phyloP scores from a whole-genome alignment of 2,888 invertebrate species.

The Tipula unca region DNA sequence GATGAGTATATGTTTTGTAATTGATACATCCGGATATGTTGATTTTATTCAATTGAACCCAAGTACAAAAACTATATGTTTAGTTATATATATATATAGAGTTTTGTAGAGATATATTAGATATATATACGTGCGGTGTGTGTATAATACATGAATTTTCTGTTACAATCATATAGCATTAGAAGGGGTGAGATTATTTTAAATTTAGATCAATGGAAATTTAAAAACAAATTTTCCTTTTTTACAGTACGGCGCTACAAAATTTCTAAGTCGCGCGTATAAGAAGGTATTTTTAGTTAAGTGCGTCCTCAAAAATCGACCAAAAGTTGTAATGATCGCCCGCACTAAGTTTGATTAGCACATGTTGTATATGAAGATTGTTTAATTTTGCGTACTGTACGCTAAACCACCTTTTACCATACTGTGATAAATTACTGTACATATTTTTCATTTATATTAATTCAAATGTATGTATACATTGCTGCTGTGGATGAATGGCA shows the following conservation, averaged over 20 bases:
- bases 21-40: slow-evolving; percentile 20
- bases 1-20: slow-evolving; percentile 16
- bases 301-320: no score
- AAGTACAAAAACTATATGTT: slow-evolving; percentile 14
- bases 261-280: no score
- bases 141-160: neutral
- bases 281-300: no score
- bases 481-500: neutral
- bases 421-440: neutral
- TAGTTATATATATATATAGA: no score
- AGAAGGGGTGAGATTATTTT: neutral
- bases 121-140: neutral
- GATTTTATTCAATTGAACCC: slow-evolving; percentile 19
- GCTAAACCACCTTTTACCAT: neutral
- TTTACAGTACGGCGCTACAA: neutral
- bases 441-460: neutral
- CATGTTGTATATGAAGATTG: no score
- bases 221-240: neutral
- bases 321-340: no score
- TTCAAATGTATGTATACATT: neutral
- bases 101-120: neutral
- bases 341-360: no score
- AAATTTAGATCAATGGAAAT: neutral
- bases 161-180: neutral
- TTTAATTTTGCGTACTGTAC: neutral